phyloP scores from a whole-genome alignment of 2,797 vertebrate species.

The Gallinago stenura region DNA sequence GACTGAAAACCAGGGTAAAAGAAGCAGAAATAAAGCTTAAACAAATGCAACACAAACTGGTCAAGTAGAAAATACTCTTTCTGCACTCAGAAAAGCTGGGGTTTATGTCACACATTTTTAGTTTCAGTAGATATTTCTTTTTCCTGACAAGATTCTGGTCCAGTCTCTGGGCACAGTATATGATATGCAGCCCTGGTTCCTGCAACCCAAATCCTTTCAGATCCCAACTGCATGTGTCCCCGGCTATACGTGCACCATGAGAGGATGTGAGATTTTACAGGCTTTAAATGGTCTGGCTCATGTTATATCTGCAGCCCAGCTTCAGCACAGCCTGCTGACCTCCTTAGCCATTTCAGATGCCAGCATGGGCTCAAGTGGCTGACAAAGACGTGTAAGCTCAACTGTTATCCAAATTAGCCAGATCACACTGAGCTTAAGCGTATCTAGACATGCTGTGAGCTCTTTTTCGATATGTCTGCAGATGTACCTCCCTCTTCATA shows the following conservation, averaged over 20 bases:
- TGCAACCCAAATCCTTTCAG: not conserved
- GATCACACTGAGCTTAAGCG: not conserved
- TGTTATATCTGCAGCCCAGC: not conserved
- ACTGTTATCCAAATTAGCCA: not conserved
- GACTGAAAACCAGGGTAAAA: not conserved
- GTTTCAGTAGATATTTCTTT: not conserved
- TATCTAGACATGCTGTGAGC: not conserved
- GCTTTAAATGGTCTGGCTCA: not conserved
- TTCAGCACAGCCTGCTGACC: not conserved
- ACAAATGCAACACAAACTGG: not conserved
- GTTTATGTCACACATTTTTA: not conserved
- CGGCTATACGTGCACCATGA: not conserved
- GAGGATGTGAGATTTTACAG: not conserved
- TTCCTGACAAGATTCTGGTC: not conserved
- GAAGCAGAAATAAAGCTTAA: not conserved
- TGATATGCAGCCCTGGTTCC: not conserved
- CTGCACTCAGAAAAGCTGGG: not conserved
- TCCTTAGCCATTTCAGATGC: not conserved
- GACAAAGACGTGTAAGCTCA: not conserved
- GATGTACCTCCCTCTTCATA: not conserved
- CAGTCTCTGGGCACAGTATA: not conserved
- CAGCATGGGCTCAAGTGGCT: not conserved
- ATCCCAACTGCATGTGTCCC: accelerated
- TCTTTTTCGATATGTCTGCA: not conserved
- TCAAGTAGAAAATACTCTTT: not conserved